Conservation (phyloP, 2,888 invertebrate genomes). For the Campoletis raptor region DNA sequence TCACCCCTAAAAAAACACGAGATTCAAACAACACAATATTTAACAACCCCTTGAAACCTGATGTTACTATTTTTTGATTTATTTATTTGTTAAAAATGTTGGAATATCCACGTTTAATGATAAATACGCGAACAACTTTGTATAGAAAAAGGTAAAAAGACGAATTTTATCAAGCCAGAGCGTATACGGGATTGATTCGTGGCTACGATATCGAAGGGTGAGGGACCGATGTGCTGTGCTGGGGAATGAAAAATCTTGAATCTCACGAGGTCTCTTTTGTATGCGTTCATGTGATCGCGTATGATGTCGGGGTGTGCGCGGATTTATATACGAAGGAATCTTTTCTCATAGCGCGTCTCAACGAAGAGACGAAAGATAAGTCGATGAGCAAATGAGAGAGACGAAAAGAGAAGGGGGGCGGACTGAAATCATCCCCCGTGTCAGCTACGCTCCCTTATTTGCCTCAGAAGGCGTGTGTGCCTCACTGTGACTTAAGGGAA, state of each 20-base stretch:
- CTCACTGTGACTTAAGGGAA: conserved; percentile 14
- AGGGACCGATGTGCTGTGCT: neutral
- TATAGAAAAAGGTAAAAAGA: neutral
- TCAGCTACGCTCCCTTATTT: conserved; percentile 69
- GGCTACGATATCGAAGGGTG: neutral
- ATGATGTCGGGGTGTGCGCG: neutral
- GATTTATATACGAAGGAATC: neutral
- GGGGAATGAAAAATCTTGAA: neutral
- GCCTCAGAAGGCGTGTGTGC: conserved; percentile 65
- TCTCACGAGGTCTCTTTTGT: neutral
- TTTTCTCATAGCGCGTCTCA: neutral
- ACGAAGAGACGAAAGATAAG: neutral
- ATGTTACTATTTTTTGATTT: neutral
- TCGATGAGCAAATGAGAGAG: neutral
- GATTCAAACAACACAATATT: neutral
- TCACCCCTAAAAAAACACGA: neutral
- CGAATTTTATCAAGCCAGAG: neutral
- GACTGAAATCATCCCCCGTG: conserved; percentile 48
- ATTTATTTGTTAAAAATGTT: neutral
- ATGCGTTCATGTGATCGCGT: neutral
- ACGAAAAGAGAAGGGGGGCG: conserved; percentile 27
- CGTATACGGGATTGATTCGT: neutral
- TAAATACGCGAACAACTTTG: neutral
- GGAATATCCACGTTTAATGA: neutral
- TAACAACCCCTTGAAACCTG: neutral